Evolutionary conservation across 2,888 invertebrate genomes (phyloP).

Genomic region (Parascotia fuliginaria): DNA sequence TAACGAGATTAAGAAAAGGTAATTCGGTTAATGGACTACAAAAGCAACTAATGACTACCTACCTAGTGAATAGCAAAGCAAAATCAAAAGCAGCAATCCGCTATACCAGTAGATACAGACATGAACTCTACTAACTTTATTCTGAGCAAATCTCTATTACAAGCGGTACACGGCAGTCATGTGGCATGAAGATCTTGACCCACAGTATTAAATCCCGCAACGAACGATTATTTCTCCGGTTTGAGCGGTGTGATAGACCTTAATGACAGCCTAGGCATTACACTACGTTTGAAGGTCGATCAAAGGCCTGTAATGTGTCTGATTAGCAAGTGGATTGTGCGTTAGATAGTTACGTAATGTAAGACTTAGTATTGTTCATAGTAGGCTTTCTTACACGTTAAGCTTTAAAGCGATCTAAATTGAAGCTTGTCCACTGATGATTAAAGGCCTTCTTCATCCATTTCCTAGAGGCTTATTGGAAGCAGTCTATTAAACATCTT

Average conservation of each 20-base stretch:
- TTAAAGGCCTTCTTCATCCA: too few species aligned
- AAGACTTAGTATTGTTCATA: slow-evolving; percentile 1
- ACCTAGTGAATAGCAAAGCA: too few species aligned
- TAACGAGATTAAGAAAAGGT: too few species aligned
- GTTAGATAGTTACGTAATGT: slow-evolving; percentile 32
- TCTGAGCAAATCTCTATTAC: slow-evolving; percentile 18
- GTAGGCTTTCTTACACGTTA: too few species aligned
- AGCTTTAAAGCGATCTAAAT: too few species aligned
- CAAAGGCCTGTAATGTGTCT: slow-evolving; percentile 49
- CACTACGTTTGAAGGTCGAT: slow-evolving; percentile 63
- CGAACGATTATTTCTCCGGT: slow-evolving; percentile 39
- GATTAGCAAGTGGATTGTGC: slow-evolving; percentile 61
- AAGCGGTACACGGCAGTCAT: slow-evolving; percentile 36
- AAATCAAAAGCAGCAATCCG: too few species aligned
- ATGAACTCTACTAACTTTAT: not conserved
- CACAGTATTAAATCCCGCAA: slow-evolving; percentile 43
- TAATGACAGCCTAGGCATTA: slow-evolving; percentile 43
- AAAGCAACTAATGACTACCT: too few species aligned
- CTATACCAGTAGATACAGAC: too few species aligned
- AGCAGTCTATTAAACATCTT: too few species aligned
- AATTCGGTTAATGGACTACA: too few species aligned
- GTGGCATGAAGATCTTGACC: slow-evolving; percentile 47
- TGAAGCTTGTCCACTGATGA: too few species aligned
- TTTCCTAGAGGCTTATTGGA: too few species aligned
- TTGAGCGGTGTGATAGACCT: slow-evolving; percentile 37